Evolutionary conservation across 2,113 vertebrate genomes (phyloP), one percentile per base, ranked within the genome.

Genomic region (Columba janthina): DNA sequence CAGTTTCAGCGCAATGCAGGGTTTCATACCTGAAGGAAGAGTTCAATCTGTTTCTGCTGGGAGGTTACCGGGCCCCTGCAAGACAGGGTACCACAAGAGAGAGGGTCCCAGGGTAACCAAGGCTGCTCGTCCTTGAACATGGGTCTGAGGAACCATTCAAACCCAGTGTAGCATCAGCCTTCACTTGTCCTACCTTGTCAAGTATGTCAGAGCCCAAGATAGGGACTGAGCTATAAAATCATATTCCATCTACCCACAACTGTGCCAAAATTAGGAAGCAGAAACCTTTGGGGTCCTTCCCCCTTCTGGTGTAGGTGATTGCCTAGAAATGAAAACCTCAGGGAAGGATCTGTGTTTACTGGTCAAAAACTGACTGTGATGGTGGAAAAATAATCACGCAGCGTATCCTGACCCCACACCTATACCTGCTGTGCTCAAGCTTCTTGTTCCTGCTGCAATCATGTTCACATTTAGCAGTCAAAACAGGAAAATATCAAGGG

Each of bases 401-500:
- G 25, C 29, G 36, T 48, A 66, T 80, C 53, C 54, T 32, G 60
- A 3, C 29, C 28, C 36, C 48, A 75, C 50, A 66, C 24, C 72
- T 26, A 70, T 15, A 76, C 38, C 58, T 56, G 53, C 58, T 6
- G 1, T 22, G 42, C 28, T 85, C 54, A 31, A 51, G 84, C 69
- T 95, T 80, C 83, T 89, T 77, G 60, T 40, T 96, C 60, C 78
- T 85, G 66, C 80, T 76, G 86, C 86, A 96, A 94, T 96, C 95
- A 82, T 26, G 65, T 56, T 94, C 66, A 72, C 84, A 70, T 73
- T 95, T 90, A 88, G 84, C 91, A 97, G 95, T 94, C 95, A 92
- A 97, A 97, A 95, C 96, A 96, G 85, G 88, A 94, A 94, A 96
- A 97, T 97, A 95, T 91, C 95, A 97, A 97, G 96, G 91, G 94